These are phyloP conservation scores for Chinchilla lanigera DNA, from an alignment of 2,113 vertebrate genomes.

Conservation along the genomic window DNA sequence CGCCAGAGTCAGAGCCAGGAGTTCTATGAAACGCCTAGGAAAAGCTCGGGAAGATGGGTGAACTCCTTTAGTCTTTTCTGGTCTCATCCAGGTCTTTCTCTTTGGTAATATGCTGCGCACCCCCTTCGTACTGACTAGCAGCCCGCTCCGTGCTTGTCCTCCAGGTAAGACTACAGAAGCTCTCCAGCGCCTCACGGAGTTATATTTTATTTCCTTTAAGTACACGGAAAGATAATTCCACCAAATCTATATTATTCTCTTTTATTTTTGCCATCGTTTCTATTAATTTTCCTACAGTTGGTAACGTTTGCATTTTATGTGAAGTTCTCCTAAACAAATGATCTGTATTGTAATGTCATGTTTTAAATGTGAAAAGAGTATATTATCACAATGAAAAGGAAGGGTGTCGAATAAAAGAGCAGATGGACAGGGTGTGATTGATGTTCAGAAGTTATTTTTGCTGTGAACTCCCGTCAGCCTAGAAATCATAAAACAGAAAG, in stretches of 20 bases:
- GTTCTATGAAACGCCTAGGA: slow-evolving; percentile 58
- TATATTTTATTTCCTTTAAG: slow-evolving; percentile 39
- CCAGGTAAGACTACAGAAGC: neutral
- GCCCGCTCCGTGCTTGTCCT: neutral
- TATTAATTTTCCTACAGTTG: slow-evolving; percentile 71
- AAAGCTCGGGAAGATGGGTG: slow-evolving; percentile 32
- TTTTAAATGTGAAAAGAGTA: slow-evolving; percentile 82
- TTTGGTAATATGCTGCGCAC: neutral
- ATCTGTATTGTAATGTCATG: slow-evolving; percentile 72
- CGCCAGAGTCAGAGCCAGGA: neutral
- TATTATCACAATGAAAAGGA: slow-evolving; percentile 79
- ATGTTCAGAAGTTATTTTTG: slow-evolving; percentile 78
- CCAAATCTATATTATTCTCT: slow-evolving; percentile 42
- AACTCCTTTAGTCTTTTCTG: neutral
- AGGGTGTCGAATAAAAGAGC: slow-evolving; percentile 76
- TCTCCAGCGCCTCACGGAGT: neutral
- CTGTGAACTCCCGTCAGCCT: slow-evolving; percentile 83
- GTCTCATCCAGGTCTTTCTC: neutral
- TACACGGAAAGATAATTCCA: slow-evolving; percentile 42
- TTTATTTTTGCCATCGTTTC: slow-evolving; percentile 71
- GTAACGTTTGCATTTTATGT: slow-evolving; percentile 47
- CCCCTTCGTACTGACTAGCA: neutral
- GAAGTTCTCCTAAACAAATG: slow-evolving; percentile 68
- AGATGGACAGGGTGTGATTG: slow-evolving; percentile 76
- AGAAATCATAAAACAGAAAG: slow-evolving; percentile 84